A percentile compares a stretch with the other conserved stretches of the same genome.
phyloP scores from a whole-genome alignment of 2,888 invertebrate species.

The Apotomis capreana region DNA sequence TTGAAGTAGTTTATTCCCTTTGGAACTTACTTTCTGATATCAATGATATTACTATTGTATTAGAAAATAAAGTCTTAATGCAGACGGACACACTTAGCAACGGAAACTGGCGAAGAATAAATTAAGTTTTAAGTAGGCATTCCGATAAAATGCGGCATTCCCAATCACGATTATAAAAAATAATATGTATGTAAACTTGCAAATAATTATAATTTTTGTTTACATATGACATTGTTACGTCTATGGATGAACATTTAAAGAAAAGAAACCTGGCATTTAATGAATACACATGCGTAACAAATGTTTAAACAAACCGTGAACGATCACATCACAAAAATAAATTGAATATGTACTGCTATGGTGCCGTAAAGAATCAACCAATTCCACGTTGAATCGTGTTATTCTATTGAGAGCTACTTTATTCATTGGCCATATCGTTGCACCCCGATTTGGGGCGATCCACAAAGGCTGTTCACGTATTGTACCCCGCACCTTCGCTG shows the following conservation, averaged over 20 bases:
- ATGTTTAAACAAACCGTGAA: constrained; percentile 3
- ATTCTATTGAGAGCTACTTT: constrained; percentile 76
- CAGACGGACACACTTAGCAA: no score
- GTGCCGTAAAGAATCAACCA: constrained; percentile 47
- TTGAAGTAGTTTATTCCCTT: constrained; percentile 44
- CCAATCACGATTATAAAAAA: no score
- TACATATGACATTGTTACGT: no score
- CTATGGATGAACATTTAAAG: no score
- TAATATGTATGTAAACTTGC: no score
- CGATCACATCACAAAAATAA: constrained; percentile 1
- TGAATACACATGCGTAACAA: not conserved
- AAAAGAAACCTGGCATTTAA: no score
- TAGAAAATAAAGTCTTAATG: no score
- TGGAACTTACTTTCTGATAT: not conserved
- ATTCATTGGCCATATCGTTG: constrained; percentile 77
- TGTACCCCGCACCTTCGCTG: constrained; percentile 51
- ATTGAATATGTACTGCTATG: not conserved
- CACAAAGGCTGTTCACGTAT: constrained; percentile 62
- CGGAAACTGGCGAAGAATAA: no score
- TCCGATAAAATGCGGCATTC: no score
- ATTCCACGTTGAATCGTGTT: constrained; percentile 71
- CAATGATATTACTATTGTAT: no score
- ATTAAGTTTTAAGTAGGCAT: no score
- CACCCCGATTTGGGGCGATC: constrained; percentile 62
- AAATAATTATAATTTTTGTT: no score